A percentile compares a stretch with the other conserved stretches of the same genome.
Evolutionary conservation across 2,888 invertebrate species (phyloP).

Genomic region (Agrilus biguttatus): DNA sequence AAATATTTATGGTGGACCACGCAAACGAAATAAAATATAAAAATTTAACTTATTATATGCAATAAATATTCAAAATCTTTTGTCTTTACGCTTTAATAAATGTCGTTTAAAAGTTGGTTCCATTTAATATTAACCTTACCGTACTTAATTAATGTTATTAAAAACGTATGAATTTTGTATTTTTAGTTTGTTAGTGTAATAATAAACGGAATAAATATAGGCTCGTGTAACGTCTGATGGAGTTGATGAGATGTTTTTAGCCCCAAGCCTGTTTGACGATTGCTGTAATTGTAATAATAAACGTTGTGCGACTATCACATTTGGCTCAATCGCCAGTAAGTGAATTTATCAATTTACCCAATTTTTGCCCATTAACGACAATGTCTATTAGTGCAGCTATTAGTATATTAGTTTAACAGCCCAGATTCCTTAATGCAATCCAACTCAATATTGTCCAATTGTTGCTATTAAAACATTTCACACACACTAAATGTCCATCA

Average conservation of each 20-base stretch:
- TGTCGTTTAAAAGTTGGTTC: no score
- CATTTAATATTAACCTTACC: no score
- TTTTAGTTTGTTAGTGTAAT: no score
- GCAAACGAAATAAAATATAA: no score
- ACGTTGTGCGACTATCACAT: slow-evolving; percentile 9
- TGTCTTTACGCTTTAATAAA: no score
- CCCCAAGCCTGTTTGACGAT: background rate
- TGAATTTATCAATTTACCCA: slow-evolving; percentile 38
- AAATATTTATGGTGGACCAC: no score
- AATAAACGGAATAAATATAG: no score
- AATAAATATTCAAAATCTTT: no score
- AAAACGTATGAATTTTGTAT: no score
- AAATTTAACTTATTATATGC: no score
- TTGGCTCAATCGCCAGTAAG: slow-evolving; percentile 20
- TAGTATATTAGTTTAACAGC: slow-evolving; percentile 34
- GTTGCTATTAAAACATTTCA: slow-evolving; percentile 33
- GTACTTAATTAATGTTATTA: no score
- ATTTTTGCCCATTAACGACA: slow-evolving; percentile 37
- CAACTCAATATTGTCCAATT: slow-evolving; percentile 36
- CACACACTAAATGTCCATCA: slow-evolving; percentile 27
- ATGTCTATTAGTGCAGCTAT: slow-evolving; percentile 34
- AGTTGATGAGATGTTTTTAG: background rate
- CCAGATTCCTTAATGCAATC: slow-evolving; percentile 36
- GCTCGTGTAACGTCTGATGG: background rate
- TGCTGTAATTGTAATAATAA: slow-evolving; percentile 1